Percentiles rank a stretch among this genome's conserved stretches.
Evolutionary conservation across 2,888 invertebrate genomes (phyloP).

Genomic region (Cynaeus angustus): DNA sequence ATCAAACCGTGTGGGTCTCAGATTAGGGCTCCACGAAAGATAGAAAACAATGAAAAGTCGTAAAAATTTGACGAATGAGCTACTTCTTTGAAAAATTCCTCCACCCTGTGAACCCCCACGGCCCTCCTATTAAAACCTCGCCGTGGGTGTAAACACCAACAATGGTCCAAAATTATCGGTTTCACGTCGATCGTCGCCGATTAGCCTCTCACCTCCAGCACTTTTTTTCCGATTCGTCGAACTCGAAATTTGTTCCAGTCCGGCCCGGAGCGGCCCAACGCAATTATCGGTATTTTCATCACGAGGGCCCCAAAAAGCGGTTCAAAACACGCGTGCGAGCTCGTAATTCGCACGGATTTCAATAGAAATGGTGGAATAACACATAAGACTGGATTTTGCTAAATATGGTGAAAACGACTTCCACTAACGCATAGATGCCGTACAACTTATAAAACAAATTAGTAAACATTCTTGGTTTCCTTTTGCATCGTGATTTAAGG

Average conservation of each 20-base stretch:
- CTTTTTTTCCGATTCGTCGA: constrained; percentile 22
- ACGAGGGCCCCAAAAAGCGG: constrained; percentile 17
- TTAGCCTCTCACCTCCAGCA: constrained; percentile 47
- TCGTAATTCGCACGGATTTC: constrained; percentile 5
- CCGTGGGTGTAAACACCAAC: constrained; percentile 50
- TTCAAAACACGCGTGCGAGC: constrained; percentile 32
- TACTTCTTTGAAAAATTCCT: too few relatives aligned
- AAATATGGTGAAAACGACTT: constrained; percentile 45
- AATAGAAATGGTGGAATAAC: constrained; percentile 26
- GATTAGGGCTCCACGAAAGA: too few relatives aligned
- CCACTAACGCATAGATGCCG: constrained; percentile 38
- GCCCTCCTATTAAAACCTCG: constrained; percentile 42
- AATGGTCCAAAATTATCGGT: constrained; percentile 51
- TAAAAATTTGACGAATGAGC: too few relatives aligned
- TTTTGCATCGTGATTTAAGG: constrained; percentile 23
- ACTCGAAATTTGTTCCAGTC: constrained; percentile 20
- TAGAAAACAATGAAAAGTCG: too few relatives aligned
- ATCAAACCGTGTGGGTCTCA: constrained; percentile 6
- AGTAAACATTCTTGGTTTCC: constrained; percentile 27
- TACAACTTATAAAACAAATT: constrained; percentile 43
- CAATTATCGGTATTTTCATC: constrained; percentile 26
- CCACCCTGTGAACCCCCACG: constrained; percentile 17
- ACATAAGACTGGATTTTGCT: constrained; percentile 26
- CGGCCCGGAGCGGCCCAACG: constrained; percentile 11
- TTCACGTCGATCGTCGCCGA: constrained; percentile 42